These are phyloP conservation scores for Oryzias javanicus DNA, from an alignment of 2,113 vertebrate species.

Conservation along the genomic window DNA sequence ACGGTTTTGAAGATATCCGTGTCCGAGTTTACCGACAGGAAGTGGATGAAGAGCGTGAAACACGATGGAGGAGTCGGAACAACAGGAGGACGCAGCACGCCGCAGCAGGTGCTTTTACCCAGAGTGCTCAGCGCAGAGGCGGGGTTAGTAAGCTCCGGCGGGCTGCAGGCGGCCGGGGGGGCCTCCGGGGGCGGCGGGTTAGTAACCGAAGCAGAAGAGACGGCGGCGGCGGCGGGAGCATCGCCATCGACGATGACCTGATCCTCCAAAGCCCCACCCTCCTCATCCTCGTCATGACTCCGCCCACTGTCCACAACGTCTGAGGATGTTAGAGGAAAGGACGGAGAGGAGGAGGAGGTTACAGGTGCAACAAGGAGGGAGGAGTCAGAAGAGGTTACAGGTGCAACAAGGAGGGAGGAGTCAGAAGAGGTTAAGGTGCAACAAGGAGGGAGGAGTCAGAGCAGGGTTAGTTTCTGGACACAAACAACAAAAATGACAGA, in stretches of 20 bases:
- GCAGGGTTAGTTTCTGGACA: too few species aligned
- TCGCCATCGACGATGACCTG: slow-evolving; percentile 15
- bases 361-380: not conserved
- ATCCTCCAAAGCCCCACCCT: slow-evolving; percentile 42
- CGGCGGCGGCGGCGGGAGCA: slow-evolving; percentile 11
- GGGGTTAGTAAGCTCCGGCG: slow-evolving; percentile 67
- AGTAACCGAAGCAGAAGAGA: slow-evolving; percentile 51
- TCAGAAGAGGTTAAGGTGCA: not conserved
- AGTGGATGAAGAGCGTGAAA: too few species aligned
- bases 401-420: not conserved
- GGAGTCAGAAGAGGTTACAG: not conserved
- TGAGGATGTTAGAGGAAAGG: slow-evolving; percentile 36
- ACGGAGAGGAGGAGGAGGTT: not conserved
- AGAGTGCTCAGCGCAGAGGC: slow-evolving; percentile 60
- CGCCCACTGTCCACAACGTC: slow-evolving; percentile 54
- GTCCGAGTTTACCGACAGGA: slow-evolving; percentile 26
- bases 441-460: not conserved
- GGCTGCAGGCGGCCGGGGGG: slow-evolving; percentile 41
- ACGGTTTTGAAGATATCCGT: slow-evolving; percentile 63
- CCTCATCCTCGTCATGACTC: slow-evolving; percentile 51
- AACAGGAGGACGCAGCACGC: too few species aligned
- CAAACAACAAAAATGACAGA: too few species aligned
- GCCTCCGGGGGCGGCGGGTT: slow-evolving; percentile 51
- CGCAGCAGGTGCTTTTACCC: slow-evolving; percentile 62
- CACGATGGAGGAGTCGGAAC: too few species aligned